These are phyloP conservation scores for Enteromius treurensis DNA, from an alignment of 2,797 vertebrate genomes.

Conservation along the genomic window DNA sequence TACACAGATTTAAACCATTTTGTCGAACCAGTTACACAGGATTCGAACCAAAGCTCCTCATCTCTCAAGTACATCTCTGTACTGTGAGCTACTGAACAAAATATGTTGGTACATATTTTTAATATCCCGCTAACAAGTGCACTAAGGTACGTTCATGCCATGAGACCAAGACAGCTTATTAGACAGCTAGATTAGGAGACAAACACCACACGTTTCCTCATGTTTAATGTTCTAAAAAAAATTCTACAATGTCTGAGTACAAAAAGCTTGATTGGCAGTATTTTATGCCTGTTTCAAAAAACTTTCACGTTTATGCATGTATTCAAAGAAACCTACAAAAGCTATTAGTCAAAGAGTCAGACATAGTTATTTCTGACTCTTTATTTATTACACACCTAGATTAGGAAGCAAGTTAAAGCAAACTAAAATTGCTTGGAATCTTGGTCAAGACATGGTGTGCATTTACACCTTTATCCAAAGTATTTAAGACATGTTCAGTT, in stretches of 20 bases:
- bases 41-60: no score
- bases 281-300: neutral
- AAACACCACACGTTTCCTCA: neutral
- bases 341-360: neutral
- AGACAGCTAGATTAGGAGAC: neutral
- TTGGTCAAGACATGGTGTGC: neutral
- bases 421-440: neutral
- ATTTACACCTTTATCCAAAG: conserved; percentile 13
- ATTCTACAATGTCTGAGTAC: neutral
- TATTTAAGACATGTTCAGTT: neutral
- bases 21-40: no score
- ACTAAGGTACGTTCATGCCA: no score
- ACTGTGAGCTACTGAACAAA: no score
- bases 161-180: neutral
- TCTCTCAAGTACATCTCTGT: no score
- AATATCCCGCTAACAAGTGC: no score
- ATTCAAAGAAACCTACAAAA: neutral
- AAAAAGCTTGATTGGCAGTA: neutral
- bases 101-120: no score
- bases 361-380: neutral
- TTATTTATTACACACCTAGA: neutral
- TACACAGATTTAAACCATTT: no score
- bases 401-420: neutral
- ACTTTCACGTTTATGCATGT: neutral
- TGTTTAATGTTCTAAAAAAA: neutral